Conservation (phyloP, 2,113 vertebrate genomes). For the Muntiacus reevesi region DNA sequence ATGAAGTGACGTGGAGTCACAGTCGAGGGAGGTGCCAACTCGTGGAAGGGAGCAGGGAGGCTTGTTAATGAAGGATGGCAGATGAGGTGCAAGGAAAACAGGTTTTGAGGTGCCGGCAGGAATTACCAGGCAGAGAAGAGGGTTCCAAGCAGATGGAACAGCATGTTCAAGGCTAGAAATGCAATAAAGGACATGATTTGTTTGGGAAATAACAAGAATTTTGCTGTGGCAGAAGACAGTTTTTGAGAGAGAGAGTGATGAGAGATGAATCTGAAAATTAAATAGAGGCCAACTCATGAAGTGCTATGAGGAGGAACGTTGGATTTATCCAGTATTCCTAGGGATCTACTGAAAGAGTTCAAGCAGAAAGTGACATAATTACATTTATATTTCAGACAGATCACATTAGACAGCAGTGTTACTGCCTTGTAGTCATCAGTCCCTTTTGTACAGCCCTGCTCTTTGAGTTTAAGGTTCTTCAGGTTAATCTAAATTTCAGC, state of each 20-base stretch:
- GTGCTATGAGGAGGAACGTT: background rate
- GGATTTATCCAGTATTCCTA: background rate
- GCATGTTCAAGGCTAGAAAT: background rate
- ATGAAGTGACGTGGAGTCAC: background rate
- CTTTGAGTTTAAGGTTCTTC: slow-evolving; percentile 20
- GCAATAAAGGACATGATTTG: background rate
- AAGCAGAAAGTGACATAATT: background rate
- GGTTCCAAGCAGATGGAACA: background rate
- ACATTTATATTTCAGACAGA: background rate
- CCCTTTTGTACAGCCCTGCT: background rate
- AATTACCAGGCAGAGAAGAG: background rate
- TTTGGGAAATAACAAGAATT: slow-evolving; percentile 14
- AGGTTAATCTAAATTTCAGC: background rate
- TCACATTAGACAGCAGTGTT: background rate
- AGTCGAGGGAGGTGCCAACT: background rate
- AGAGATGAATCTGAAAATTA: background rate
- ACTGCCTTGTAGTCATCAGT: background rate
- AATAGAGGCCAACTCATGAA: background rate
- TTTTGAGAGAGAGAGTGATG: background rate
- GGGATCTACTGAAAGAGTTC: background rate
- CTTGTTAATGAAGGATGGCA: background rate
- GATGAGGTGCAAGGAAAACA: background rate
- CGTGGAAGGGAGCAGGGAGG: background rate
- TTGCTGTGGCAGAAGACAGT: background rate
- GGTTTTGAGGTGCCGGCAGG: background rate